Evolutionary conservation across 2,113 vertebrate genomes (phyloP).

Genomic region (Gulo gulo): DNA sequence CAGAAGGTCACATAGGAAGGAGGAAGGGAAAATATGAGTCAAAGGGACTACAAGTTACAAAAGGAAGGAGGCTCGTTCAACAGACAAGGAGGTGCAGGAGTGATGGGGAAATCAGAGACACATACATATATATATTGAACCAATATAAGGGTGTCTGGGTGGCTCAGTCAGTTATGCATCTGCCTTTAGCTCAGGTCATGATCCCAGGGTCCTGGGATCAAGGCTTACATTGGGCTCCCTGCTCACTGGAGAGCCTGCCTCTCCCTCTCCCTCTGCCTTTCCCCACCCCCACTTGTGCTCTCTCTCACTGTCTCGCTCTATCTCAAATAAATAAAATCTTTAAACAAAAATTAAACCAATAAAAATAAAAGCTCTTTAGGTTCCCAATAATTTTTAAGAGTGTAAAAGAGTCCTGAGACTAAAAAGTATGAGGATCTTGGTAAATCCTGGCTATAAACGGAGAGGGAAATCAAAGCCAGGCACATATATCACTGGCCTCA

Average conservation of each 20-base stretch:
- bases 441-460: background rate
- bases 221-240: background rate
- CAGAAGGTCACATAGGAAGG: background rate
- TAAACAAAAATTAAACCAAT: too few relatives aligned
- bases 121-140: background rate
- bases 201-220: background rate
- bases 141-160: too few relatives aligned
- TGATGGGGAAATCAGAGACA: background rate
- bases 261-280: background rate
- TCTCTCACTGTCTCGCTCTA: background rate
- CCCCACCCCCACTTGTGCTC: background rate
- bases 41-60: background rate
- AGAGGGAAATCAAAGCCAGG: background rate
- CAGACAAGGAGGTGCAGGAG: background rate
- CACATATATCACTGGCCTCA: background rate
- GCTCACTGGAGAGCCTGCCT: too few relatives aligned
- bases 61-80: background rate
- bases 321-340: background rate
- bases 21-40: background rate
- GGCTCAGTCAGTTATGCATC: too few relatives aligned
- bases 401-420: background rate
- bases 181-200: background rate
- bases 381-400: background rate
- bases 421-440: background rate
- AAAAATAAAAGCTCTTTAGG: background rate